Conservation (phyloP, 1,140 invertebrate genomes). For the Ostrea denselamellosa region DNA sequence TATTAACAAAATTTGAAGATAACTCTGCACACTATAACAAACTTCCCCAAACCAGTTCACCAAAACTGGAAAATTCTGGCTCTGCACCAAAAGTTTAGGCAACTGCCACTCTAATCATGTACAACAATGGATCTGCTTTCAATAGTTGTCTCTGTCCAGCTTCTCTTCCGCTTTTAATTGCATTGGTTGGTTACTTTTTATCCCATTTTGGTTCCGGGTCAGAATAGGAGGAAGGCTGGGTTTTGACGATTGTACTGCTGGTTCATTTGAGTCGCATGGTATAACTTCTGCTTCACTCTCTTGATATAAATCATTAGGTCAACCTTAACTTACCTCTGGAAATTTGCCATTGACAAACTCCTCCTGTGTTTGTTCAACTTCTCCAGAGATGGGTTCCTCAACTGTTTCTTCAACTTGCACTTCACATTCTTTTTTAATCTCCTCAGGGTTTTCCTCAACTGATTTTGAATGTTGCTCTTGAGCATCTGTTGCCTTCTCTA, state of each 20-base stretch:
- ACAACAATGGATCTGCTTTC: neutral
- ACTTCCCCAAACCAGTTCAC: neutral
- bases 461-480: neutral
- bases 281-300: neutral
- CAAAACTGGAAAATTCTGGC: neutral
- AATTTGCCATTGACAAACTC: neutral
- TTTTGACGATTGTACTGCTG: neutral
- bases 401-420: neutral
- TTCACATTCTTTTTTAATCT: neutral
- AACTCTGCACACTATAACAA: neutral
- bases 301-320: neutral
- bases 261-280: neutral
- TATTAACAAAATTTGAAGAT: neutral
- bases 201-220: neutral
- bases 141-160: neutral
- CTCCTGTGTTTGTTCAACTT: neutral
- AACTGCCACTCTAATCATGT: neutral
- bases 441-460: constrained; percentile 17
- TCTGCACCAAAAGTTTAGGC: neutral
- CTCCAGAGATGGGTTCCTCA: neutral
- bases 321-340: neutral
- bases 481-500: neutral
- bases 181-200: neutral
- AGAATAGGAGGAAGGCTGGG: neutral
- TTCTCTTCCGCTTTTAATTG: too few relatives aligned